These are phyloP conservation scores for Lucinisca nassula DNA, from an alignment of 2,888 invertebrate genomes.

Conservation along the genomic window DNA sequence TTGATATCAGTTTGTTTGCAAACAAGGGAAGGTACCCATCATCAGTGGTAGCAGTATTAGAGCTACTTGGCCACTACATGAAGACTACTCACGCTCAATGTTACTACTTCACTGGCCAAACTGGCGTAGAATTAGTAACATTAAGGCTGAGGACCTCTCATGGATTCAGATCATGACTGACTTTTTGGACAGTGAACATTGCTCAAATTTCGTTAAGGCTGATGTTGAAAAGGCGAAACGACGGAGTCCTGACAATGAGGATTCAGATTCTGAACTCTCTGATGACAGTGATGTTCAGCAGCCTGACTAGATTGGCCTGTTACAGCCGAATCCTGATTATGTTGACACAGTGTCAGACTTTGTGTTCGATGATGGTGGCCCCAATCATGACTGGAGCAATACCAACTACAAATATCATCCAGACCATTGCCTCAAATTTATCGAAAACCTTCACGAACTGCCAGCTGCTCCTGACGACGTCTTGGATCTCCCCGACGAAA, in stretches of 20 bases:
- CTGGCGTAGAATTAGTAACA: conserved; percentile 62
- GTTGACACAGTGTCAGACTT: too few species aligned
- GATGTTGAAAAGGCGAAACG: conserved; percentile 59
- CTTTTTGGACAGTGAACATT: conserved; percentile 44
- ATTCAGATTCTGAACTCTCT: too few species aligned
- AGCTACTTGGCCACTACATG: conserved; percentile 63
- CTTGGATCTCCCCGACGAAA: conserved; percentile 42
- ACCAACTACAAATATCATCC: conserved; percentile 25
- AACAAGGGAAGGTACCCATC: too few species aligned
- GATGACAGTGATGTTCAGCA: too few species aligned
- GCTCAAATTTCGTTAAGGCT: conserved; percentile 64
- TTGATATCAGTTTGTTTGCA: too few species aligned
- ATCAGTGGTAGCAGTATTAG: not conserved
- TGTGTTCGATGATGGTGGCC: conserved; percentile 72
- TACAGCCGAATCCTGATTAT: too few species aligned
- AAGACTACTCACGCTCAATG: conserved; percentile 50
- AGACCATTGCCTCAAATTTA: too few species aligned
- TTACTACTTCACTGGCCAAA: conserved; percentile 68
- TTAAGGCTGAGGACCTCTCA: conserved; percentile 37
- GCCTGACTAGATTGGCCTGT: too few species aligned
- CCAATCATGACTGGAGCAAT: conserved; percentile 51
- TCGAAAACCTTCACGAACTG: too few species aligned
- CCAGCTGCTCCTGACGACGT: not conserved
- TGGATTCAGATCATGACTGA: conserved; percentile 52
- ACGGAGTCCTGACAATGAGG: too few species aligned